Base-by-base conservation (phyloP, 2,888 invertebrate species). In the Teleogryllus oceanicus region DNA sequence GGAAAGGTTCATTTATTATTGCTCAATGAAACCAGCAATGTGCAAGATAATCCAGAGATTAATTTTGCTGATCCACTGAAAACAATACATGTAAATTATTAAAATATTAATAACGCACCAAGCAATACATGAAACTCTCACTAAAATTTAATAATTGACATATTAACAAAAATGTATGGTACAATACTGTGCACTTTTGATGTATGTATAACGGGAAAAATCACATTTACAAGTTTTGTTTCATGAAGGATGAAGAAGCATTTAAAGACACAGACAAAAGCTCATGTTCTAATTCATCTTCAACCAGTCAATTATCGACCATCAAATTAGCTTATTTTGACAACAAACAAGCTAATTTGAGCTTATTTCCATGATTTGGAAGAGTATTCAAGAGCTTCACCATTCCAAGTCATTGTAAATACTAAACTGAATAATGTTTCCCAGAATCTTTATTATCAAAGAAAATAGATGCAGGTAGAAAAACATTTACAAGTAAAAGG, bases 211-310 rank as follows among this genome's bases (percentile, higher is more conserved):
- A 78, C 37, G 37, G 49, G 78, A 49, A 78, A 18, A 78, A 24
- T 78, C 74, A 78, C 75, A 78, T 74, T 20, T 24, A 78, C 21
- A 49, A 37, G 37, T 37, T 49, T 77, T 49, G 24, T 12, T 50
- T 50, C 20, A 62, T 62, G 49, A 74, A n/a, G 49, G 74, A 78
- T 21, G 75, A 20, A 78, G 20, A 10, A 78, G 50, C 76, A 76
- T 78, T 78, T 74, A 78, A 78, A 80, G 80, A 80, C 80, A 80
- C 78, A 80, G 80, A 80, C 75, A 80, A 80, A 80, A 50, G 75
- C 76, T 75, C 78, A 75, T 80, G 74, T 80, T 80, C 49, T 77
- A 78, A 80, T 78, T 78, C 37, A 80, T 76, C 75, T 37, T 74
- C 50, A 78, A 76, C 37, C 78, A n/a, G 62, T 62, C n/a, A 62